These are phyloP conservation scores for Junonia oenone DNA, from an alignment of 2,888 invertebrate species.

Conservation along the genomic window DNA sequence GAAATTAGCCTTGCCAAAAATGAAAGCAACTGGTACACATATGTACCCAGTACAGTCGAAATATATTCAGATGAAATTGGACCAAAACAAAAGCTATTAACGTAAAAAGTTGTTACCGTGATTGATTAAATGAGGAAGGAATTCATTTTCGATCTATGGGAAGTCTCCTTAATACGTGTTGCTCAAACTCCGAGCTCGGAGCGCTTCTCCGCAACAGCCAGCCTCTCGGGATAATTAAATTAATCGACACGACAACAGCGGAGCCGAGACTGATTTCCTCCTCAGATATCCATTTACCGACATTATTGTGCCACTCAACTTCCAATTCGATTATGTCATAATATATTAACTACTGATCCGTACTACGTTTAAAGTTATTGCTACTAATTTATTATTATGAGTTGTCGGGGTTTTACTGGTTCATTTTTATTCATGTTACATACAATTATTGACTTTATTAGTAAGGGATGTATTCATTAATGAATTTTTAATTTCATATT, in stretches of 20 bases:
- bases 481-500: too few species aligned
- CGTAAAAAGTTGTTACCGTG: not conserved
- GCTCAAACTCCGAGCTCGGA: conserved; percentile 36
- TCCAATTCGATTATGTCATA: conserved; percentile 50
- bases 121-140: not conserved
- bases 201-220: conserved; percentile 35
- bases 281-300: conserved; percentile 68
- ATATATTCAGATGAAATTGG: too few species aligned
- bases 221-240: conserved; percentile 68
- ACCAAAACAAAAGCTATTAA: too few species aligned
- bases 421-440: too few species aligned
- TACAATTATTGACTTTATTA: too few species aligned
- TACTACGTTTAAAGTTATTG: not conserved
- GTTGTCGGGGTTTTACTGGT: too few species aligned
- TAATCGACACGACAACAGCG: conserved; percentile 64
- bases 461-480: too few species aligned
- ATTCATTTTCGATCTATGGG: not conserved
- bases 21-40: not conserved
- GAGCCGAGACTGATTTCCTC: conserved; percentile 64
- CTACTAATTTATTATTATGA: not conserved
- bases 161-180: conserved; percentile 16
- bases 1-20: not conserved
- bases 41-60: too few species aligned
- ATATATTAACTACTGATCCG: conserved; percentile 13
- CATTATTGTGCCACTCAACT: conserved; percentile 64